phyloP scores from a whole-genome alignment of 2,797 vertebrate genomes.

The Huso huso region DNA sequence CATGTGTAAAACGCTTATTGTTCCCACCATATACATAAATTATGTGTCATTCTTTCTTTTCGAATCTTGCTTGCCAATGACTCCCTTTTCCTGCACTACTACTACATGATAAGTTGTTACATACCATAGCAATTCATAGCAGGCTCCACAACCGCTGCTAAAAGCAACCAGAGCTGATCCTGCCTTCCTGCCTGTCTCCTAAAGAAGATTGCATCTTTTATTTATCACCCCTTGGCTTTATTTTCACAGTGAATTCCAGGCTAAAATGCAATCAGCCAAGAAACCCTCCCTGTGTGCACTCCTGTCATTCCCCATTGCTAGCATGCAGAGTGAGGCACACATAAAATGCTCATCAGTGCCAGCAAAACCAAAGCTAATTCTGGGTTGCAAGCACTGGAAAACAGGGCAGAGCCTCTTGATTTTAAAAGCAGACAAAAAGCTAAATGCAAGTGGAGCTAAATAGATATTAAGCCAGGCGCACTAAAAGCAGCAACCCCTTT shows the following conservation, averaged over 20 bases:
- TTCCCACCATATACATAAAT: too few species aligned
- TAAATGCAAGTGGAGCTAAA: slow-evolving; percentile 15
- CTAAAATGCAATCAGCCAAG: slow-evolving; percentile 85
- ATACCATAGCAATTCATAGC: slow-evolving; percentile 35
- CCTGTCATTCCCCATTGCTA: slow-evolving; percentile 84
- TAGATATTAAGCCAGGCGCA: slow-evolving; percentile 16
- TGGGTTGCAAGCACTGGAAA: slow-evolving; percentile 41
- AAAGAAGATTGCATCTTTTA: slow-evolving; percentile 87
- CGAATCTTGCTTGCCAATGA: neutral
- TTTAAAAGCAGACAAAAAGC: slow-evolving; percentile 31
- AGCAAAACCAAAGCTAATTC: slow-evolving; percentile 50
- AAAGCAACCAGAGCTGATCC: slow-evolving; percentile 49
- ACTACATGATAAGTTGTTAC: slow-evolving; percentile 23
- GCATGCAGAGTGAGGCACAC: slow-evolving; percentile 76
- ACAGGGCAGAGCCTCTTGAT: slow-evolving; percentile 33
- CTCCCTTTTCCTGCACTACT: neutral
- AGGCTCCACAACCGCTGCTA: slow-evolving; percentile 43
- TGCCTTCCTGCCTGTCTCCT: slow-evolving; percentile 57
- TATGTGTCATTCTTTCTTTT: too few species aligned
- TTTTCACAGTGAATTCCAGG: slow-evolving; percentile 89
- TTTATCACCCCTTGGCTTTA: slow-evolving; percentile 87
- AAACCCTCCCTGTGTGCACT: slow-evolving; percentile 79
- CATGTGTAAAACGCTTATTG: too few species aligned
- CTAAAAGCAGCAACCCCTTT: slow-evolving; percentile 29
- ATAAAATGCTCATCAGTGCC: slow-evolving; percentile 39